Conservation (phyloP, 2,888 invertebrate species). For the Morpho helenor region DNA sequence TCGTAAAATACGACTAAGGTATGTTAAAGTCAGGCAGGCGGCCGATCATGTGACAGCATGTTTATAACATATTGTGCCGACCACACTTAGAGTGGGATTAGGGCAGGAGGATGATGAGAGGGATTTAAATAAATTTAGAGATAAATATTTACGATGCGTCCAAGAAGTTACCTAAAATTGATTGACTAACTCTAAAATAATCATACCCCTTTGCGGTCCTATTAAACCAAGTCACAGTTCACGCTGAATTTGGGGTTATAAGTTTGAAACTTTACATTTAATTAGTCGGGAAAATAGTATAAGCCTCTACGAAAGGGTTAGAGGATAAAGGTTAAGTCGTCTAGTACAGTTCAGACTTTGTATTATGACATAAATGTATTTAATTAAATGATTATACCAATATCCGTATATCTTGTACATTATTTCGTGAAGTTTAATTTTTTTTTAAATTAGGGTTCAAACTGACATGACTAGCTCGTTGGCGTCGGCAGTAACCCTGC, state of each 20-base stretch:
- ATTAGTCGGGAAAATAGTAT: conserved; percentile 4
- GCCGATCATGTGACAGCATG: no score
- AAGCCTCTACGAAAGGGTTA: neutral
- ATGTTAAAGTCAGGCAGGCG: no score
- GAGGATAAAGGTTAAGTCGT: conserved; percentile 1
- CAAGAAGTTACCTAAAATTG: no score
- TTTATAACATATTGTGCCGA: no score
- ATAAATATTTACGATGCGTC: no score
- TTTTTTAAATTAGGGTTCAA: no score
- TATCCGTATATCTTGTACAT: neutral
- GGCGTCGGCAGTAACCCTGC: no score
- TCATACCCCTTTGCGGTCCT: neutral
- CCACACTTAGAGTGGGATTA: no score
- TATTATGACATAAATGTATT: neutral
- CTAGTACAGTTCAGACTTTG: neutral
- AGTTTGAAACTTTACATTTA: conserved; percentile 8
- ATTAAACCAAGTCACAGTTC: neutral
- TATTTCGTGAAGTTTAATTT: neutral
- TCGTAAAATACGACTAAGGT: no score
- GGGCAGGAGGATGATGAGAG: no score
- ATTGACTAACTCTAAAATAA: no score
- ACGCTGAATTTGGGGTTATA: neutral
- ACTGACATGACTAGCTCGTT: neutral
- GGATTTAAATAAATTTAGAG: no score
- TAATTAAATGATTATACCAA: neutral